These are phyloP conservation scores for Casuarius casuarius DNA, from an alignment of 2,113 vertebrate species.

Conservation along the genomic window DNA sequence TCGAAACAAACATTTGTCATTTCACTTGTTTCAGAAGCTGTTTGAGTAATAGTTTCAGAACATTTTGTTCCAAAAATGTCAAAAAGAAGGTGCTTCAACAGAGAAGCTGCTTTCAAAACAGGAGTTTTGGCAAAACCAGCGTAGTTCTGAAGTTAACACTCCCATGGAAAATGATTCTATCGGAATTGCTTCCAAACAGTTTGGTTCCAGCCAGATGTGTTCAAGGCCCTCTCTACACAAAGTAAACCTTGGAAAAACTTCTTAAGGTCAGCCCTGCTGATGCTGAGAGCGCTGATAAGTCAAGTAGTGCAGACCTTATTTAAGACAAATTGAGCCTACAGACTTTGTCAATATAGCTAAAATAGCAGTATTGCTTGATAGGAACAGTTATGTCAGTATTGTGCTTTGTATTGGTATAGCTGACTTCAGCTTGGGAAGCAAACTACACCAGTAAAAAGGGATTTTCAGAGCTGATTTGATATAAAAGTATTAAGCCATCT, in stretches of 20 bases:
- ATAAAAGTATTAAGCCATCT: background rate
- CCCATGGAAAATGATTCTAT: background rate
- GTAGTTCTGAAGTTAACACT: background rate
- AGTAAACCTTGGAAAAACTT: background rate
- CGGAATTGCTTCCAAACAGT: background rate
- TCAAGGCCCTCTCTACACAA: rapidly evolving
- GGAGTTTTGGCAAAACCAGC: rapidly evolving
- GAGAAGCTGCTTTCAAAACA: background rate
- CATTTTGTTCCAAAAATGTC: rapidly evolving
- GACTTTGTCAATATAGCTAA: background rate
- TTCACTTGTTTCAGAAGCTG: background rate
- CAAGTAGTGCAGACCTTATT: no score
- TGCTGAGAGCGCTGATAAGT: background rate
- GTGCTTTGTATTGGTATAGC: background rate
- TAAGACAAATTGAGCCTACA: background rate
- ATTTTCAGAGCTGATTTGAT: background rate
- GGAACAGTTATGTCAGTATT: background rate
- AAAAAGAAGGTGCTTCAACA: background rate
- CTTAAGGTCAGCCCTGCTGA: background rate
- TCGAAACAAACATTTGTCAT: background rate
- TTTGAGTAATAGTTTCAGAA: background rate
- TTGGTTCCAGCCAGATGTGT: background rate
- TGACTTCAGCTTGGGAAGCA: background rate
- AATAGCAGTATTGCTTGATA: background rate
- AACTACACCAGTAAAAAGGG: rapidly evolving